A percentile compares a stretch with the other conserved stretches of the same genome.
Conservation (phyloP, 2,888 invertebrate genomes). For the Rambutsinella grinnellia region DNA sequence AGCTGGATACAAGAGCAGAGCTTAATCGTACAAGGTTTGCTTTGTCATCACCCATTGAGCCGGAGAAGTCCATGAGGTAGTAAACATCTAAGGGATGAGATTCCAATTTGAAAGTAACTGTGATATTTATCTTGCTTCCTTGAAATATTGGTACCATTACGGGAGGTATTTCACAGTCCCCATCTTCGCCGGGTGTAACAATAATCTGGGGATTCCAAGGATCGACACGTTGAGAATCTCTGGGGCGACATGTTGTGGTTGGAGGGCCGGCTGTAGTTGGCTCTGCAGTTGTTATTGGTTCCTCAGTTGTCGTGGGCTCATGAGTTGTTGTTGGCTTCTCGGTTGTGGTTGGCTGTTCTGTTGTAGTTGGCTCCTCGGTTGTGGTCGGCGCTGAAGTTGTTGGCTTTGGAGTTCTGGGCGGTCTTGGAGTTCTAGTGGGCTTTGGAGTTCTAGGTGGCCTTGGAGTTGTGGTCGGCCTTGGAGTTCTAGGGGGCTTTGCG, state of each 20-base stretch:
- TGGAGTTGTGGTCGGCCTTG: too few species aligned
- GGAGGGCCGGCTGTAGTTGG: too few species aligned
- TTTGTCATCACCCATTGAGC: neutral
- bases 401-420: too few species aligned
- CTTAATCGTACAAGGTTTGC: neutral
- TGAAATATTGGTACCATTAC: neutral
- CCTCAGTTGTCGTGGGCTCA: too few species aligned
- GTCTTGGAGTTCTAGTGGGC: too few species aligned
- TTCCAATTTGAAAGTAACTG: neutral
- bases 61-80: slow-evolving; percentile 13
- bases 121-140: neutral
- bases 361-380: too few species aligned
- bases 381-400: too few species aligned
- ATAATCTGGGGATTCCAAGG: neutral
- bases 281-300: too few species aligned
- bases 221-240: neutral
- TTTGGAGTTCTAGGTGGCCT: too few species aligned
- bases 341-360: too few species aligned
- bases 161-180: neutral
- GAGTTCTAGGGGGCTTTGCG: too few species aligned
- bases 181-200: neutral
- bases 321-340: too few species aligned
- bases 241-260: neutral
- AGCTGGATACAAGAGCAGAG: neutral
- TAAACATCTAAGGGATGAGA: slow-evolving; percentile 1